Percentiles rank a stretch among this genome's conserved stretches.
These are phyloP conservation scores for Drosophila quadrilineata DNA, from an alignment of 1,140 invertebrate genomes.

Conservation along the genomic window DNA sequence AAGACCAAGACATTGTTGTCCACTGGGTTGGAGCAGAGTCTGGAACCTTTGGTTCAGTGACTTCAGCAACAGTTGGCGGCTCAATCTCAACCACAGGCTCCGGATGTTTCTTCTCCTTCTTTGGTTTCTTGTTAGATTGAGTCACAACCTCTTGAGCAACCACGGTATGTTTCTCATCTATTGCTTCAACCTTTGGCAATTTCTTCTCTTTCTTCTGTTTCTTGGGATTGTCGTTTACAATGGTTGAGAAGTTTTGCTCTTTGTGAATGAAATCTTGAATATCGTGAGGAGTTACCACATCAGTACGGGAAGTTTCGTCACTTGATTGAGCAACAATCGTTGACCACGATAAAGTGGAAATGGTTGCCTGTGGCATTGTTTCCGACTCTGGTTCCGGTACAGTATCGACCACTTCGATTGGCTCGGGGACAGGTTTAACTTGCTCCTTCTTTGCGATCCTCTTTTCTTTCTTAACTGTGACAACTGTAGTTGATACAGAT, in stretches of 20 bases:
- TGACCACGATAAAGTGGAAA: constrained; percentile 18
- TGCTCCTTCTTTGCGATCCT: constrained; percentile 8
- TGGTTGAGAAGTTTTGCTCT: constrained; percentile 10
- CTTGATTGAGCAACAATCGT: background rate
- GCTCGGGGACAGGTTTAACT: background rate
- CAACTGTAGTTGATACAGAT: no score
- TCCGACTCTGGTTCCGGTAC: no score
- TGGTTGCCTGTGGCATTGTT: background rate
- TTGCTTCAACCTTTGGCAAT: background rate
- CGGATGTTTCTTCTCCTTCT: no score
- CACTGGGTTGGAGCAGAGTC: background rate
- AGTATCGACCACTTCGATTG: background rate
- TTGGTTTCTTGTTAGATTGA: no score
- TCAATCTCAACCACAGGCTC: background rate
- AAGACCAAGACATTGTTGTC: constrained; percentile 47
- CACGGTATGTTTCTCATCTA: no score
- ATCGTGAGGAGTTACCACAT: background rate
- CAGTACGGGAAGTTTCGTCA: no score
- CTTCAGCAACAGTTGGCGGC: background rate
- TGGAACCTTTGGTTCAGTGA: no score
- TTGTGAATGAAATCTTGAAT: constrained; percentile 5
- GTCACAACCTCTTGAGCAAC: no score
- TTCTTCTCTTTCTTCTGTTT: background rate
- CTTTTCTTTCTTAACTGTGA: constrained; percentile 17
- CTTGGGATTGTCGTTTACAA: background rate